A percentile compares a stretch with the other conserved stretches of the same genome.
Evolutionary conservation across 2,113 vertebrate genomes (phyloP).

Genomic region (Brachyhypopomus gauderio): DNA sequence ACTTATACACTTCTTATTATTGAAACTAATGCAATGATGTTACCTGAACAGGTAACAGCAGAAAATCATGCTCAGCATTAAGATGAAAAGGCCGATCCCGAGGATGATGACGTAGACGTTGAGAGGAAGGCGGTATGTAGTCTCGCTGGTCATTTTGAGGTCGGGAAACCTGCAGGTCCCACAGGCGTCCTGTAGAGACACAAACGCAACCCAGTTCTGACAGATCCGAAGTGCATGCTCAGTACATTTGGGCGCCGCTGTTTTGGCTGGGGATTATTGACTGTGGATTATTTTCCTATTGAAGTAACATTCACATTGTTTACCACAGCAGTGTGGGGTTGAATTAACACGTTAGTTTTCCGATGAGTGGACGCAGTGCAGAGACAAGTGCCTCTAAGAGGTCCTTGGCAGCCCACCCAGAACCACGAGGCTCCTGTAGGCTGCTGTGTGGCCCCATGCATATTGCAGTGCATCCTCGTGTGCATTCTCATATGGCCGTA

Average conservation of each 20-base stretch:
- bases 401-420: slow-evolving; percentile 41
- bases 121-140: slow-evolving; percentile 68
- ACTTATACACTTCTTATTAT: no score
- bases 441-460: slow-evolving; percentile 42
- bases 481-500: slow-evolving; percentile 59
- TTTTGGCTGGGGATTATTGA: neutral
- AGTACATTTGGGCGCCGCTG: neutral
- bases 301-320: neutral
- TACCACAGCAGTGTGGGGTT: neutral
- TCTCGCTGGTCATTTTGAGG: slow-evolving; percentile 69
- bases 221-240: neutral
- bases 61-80: slow-evolving; percentile 76
- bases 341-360: neutral
- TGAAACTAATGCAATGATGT: neutral
- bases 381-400: slow-evolving; percentile 25
- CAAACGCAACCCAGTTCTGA: slow-evolving; percentile 23
- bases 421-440: slow-evolving; percentile 33
- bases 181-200: slow-evolving; percentile 61
- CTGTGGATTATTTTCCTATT: no score
- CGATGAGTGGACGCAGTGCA: neutral
- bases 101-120: slow-evolving; percentile 76
- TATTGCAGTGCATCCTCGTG: slow-evolving; percentile 51
- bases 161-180: slow-evolving; percentile 55
- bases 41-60: slow-evolving; percentile 81
- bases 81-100: slow-evolving; percentile 75